Evolutionary conservation across 2,113 vertebrate species (phyloP).

Genomic region (Syrmaticus mikado): DNA sequence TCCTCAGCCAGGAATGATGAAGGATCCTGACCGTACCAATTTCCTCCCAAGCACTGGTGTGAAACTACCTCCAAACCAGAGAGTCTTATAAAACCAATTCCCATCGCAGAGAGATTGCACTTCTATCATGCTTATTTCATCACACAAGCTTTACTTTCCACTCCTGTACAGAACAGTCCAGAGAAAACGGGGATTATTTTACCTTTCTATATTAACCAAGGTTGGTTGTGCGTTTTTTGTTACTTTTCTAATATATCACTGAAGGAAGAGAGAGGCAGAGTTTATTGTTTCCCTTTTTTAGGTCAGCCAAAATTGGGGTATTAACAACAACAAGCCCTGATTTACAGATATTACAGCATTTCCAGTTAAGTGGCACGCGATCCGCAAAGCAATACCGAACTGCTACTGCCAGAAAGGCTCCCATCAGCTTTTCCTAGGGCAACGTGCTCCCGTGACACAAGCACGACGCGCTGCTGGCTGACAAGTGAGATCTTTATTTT

Average conservation of each 20-base stretch:
- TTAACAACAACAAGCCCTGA: background rate
- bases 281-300: background rate
- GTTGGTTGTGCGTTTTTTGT: background rate
- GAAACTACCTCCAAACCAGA: background rate
- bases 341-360: slow-evolving; percentile 36
- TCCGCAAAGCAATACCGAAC: slow-evolving; percentile 32
- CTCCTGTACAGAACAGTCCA: background rate
- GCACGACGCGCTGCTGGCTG: slow-evolving; percentile 2
- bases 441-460: slow-evolving; percentile 34
- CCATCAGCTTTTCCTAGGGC: slow-evolving; percentile 30
- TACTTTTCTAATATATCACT: background rate
- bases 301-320: background rate
- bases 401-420: slow-evolving; percentile 37
- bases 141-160: background rate
- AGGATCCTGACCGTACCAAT: background rate
- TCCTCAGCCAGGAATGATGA: background rate
- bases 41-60: background rate
- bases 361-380: slow-evolving; percentile 22
- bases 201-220: background rate
- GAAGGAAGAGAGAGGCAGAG: background rate
- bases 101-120: background rate
- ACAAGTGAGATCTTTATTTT: slow-evolving; percentile 64
- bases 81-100: background rate
- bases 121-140: background rate
- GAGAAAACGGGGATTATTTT: background rate